phyloP scores from a whole-genome alignment of 1,140 invertebrate genomes.

The Mizuhopecten yessoensis region DNA sequence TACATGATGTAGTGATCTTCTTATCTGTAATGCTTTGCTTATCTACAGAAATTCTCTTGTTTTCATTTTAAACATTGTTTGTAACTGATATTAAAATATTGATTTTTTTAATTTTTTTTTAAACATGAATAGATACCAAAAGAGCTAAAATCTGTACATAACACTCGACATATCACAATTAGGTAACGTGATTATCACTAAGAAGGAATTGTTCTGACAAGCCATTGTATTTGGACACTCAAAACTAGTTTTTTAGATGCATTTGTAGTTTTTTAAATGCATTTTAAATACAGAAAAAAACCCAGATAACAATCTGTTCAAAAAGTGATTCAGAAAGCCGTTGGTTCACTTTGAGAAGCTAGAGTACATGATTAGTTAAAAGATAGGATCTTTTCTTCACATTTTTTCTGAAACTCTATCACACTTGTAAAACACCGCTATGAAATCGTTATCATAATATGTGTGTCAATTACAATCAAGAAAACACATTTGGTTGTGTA shows the following conservation, averaged over 20 bases:
- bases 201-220: background rate
- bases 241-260: background rate
- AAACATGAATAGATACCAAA: too few species aligned
- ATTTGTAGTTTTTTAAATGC: background rate
- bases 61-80: too few species aligned
- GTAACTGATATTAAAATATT: too few species aligned
- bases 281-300: background rate
- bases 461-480: constrained; percentile 19
- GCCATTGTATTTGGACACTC: background rate
- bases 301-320: background rate
- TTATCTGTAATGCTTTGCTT: too few species aligned
- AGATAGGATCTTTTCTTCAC: background rate
- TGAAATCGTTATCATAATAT: background rate
- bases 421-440: background rate
- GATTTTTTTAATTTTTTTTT: too few species aligned
- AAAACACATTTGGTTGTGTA: background rate
- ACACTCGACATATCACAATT: too few species aligned
- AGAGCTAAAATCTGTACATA: too few species aligned
- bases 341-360: background rate
- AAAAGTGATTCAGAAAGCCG: background rate
- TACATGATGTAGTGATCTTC: too few species aligned
- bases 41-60: too few species aligned
- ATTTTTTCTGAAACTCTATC: constrained; percentile 10
- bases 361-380: constrained; percentile 5
- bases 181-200: background rate